Conservation (phyloP, 2,797 vertebrate genomes). For the Ctenochaetus hawaiiensis region DNA sequence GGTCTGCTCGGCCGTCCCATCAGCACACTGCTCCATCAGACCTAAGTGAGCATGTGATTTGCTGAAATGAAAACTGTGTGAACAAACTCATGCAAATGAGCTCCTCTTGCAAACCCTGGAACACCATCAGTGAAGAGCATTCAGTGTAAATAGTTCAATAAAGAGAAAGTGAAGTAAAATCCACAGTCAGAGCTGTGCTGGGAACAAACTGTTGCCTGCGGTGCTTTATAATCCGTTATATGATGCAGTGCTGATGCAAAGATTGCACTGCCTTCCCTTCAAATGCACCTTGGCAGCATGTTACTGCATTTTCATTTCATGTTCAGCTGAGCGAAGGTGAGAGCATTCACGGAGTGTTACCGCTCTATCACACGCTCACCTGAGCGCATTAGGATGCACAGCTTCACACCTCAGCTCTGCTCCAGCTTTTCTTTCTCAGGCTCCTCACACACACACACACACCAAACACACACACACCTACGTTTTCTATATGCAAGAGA, state of each 20-base stretch:
- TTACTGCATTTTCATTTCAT: slow-evolving; percentile 37
- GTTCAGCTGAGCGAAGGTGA: slow-evolving; percentile 36
- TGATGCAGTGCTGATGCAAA: slow-evolving; percentile 47
- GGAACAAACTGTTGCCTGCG: slow-evolving; percentile 15
- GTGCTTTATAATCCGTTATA: slow-evolving; percentile 43
- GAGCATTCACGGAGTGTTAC: slow-evolving; percentile 32
- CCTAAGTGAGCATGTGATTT: slow-evolving; percentile 26
- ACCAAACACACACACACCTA: neutral
- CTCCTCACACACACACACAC: slow-evolving; percentile 9
- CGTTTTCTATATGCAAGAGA: neutral
- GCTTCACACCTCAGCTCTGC: slow-evolving; percentile 22
- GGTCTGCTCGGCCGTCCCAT: neutral
- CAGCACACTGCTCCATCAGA: neutral
- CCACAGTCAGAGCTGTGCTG: slow-evolving; percentile 1
- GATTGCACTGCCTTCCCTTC: slow-evolving; percentile 28
- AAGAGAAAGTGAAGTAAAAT: slow-evolving; percentile 30
- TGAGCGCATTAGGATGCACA: slow-evolving; percentile 34
- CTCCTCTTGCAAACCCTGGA: slow-evolving; percentile 9
- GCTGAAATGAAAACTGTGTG: slow-evolving; percentile 14
- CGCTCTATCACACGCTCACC: slow-evolving; percentile 52
- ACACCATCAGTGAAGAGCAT: slow-evolving; percentile 32
- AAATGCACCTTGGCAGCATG: slow-evolving; percentile 21
- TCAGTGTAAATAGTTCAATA: slow-evolving; percentile 32
- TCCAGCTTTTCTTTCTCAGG: slow-evolving; percentile 5
- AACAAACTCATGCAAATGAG: slow-evolving; percentile 17